These are phyloP conservation scores for Tricholauxania praeusta DNA, from an alignment of 2,888 invertebrate genomes.

Conservation along the genomic window DNA sequence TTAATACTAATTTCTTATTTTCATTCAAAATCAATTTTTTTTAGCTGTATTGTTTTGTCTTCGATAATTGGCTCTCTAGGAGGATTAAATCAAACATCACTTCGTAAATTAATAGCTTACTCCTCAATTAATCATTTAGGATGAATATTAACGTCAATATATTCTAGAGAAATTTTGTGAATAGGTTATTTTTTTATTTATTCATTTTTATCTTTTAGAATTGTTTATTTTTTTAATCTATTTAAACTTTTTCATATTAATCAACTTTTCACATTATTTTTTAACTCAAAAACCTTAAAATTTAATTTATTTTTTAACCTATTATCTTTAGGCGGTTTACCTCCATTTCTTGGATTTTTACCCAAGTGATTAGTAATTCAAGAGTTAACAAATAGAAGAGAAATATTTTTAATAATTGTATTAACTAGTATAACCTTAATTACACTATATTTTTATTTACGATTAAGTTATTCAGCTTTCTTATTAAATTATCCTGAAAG, in stretches of 20 bases:
- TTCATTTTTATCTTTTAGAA: conserved; percentile 67
- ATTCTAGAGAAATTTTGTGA: conserved; percentile 69
- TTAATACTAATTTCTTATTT: conserved; percentile 71
- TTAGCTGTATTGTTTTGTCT: conserved; percentile 68
- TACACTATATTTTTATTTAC: conserved; percentile 72
- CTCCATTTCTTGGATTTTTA: conserved; percentile 74
- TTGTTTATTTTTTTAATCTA: conserved; percentile 69
- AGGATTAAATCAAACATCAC: conserved; percentile 71
- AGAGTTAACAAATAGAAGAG: conserved; percentile 68
- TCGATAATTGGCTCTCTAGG: conserved; percentile 69
- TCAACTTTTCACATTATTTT: conserved; percentile 69
- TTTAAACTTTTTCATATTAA: conserved; percentile 70
- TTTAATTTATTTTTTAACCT: conserved; percentile 71
- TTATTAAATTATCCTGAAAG: conserved; percentile 70
- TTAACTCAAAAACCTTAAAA: conserved; percentile 67
- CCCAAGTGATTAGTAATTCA: conserved; percentile 74
- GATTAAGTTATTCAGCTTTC: conserved; percentile 69
- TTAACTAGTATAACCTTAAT: conserved; percentile 70
- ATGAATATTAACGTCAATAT: conserved; percentile 70
- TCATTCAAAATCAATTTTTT: conserved; percentile 68
- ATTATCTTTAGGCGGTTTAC: conserved; percentile 72
- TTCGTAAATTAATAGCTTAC: conserved; percentile 73
- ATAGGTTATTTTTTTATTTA: conserved; percentile 69
- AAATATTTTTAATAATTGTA: conserved; percentile 67
- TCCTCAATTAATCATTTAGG: conserved; percentile 76